phyloP scores from a whole-genome alignment of 2,888 invertebrate species.

The Papilio elwesi region DNA sequence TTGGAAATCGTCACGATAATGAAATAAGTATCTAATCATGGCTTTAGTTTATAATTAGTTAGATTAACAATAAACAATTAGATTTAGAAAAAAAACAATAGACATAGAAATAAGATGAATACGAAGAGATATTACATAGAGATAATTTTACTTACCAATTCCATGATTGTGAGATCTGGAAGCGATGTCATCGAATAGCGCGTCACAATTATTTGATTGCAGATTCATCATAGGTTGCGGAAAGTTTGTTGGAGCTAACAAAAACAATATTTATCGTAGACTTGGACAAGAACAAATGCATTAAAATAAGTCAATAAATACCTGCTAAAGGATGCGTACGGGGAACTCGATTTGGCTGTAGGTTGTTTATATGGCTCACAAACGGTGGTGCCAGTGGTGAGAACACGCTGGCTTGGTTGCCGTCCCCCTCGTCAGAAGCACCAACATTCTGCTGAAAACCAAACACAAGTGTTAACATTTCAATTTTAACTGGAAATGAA shows the following conservation, averaged over 20 bases:
- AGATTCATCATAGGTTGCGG: slow-evolving; percentile 71
- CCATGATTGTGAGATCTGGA: slow-evolving; percentile 57
- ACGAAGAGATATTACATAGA: slow-evolving; percentile 6
- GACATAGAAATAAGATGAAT: not conserved
- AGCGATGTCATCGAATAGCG: slow-evolving; percentile 61
- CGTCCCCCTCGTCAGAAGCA: slow-evolving; percentile 52
- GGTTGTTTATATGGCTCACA: slow-evolving; percentile 58
- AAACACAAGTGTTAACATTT: slow-evolving; percentile 23
- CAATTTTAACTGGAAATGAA: not conserved
- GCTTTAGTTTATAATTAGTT: too few species aligned
- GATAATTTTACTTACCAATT: slow-evolving; percentile 52
- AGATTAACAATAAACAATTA: not conserved
- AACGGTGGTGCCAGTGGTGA: slow-evolving; percentile 64
- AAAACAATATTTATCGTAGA: not conserved
- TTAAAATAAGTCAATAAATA: slow-evolving; percentile 47
- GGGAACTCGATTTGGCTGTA: slow-evolving; percentile 57
- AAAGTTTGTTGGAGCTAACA: slow-evolving; percentile 9
- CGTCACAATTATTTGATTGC: slow-evolving; percentile 74
- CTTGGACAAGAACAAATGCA: not conserved
- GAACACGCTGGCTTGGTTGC: slow-evolving; percentile 55
- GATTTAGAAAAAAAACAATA: not conserved
- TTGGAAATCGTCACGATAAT: not conserved
- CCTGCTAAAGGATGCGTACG: slow-evolving; percentile 63
- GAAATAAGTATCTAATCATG: not conserved
- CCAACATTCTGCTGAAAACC: slow-evolving; percentile 62